Conservation (phyloP, 2,113 vertebrate genomes). For the Poeciliopsis retropinna region DNA sequence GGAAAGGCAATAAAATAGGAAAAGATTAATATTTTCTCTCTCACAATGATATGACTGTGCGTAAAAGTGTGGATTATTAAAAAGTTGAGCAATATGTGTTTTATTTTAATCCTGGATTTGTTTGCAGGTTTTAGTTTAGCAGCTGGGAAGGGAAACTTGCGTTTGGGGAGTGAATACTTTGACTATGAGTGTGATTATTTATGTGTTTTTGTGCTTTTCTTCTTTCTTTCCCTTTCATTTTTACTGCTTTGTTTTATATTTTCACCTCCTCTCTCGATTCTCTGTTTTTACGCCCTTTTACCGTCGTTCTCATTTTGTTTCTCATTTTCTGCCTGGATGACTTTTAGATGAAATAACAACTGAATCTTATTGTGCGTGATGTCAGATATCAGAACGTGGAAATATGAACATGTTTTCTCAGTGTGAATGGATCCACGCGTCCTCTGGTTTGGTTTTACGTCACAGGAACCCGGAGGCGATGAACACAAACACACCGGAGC, state of each 20-base stretch:
- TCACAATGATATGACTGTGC: too few relatives aligned
- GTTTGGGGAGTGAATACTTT: too few relatives aligned
- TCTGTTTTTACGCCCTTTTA: neutral
- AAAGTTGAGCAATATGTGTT: too few relatives aligned
- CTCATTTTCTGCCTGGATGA: neutral
- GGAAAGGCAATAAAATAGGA: too few relatives aligned
- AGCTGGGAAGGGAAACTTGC: too few relatives aligned
- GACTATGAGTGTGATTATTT: too few relatives aligned
- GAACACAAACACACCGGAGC: slow-evolving; percentile 12
- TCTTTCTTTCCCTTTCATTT: too few relatives aligned
- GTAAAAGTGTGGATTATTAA: too few relatives aligned
- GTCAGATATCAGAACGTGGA: neutral
- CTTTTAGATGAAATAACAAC: neutral
- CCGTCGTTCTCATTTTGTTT: neutral
- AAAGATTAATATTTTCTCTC: too few relatives aligned
- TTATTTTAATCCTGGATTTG: too few relatives aligned
- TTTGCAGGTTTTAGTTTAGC: too few relatives aligned
- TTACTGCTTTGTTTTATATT: neutral
- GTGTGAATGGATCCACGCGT: neutral
- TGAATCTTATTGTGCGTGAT: neutral
- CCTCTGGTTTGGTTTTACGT: neutral
- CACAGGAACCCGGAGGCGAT: neutral
- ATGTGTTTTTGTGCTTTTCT: too few relatives aligned
- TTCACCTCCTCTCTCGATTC: neutral
- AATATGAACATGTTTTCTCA: neutral